Base-by-base conservation (phyloP, 2,797 vertebrate genomes). In the Aplochiton taeniatus region DNA sequence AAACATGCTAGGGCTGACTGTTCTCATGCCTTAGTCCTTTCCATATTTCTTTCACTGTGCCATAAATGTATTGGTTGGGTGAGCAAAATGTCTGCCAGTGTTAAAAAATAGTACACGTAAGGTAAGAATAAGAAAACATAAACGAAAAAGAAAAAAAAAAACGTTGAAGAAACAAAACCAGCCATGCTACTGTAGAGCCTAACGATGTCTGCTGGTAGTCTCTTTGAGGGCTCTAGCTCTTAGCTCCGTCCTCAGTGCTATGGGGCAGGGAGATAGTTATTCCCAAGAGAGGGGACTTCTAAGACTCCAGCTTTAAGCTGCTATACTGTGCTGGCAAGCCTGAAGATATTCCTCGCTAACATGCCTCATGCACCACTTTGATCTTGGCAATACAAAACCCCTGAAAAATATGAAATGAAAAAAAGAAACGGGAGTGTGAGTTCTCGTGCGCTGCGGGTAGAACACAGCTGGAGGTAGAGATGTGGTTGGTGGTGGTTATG, bases 351-450 rank as follows among this genome's bases (percentile, higher is more conserved):
- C 58, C 67, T 73, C 56, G 57, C 69, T 64, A 73, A 73, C 77
- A 67, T 46, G 61, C 70, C 63, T 77, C 70, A 68, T 70, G 75
- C 20, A 17, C 60, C 66, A 70, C 82, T 85, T 78, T 84, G 72
- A 81, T 80, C 72, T 66, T 17, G 1, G 51, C 57, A 73, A 77
- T 74, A 77, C 58, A 44, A 74, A 43, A n/a, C 13, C 14, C 14
- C 31, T 6, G 9, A 54, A 54, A 19, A 54, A 31, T n/a, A n/a
- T n/a, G n/a, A n/a, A n/a, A n/a, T n/a, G n/a, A 16, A 76, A 82
- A 71, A 71, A 67, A 73, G 77, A 72, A 83, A 71, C 13, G 57
- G 66, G 66, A 48, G 59, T 4, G 8, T 61, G 68, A 68, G 70
- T 74, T 72, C 70, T 65, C 58, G 64, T 47, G 60, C 64, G 59